These are phyloP conservation scores for Parazoanthus darwini DNA, from an alignment of 92 coral and sea anemone species.

Conservation along the genomic window DNA sequence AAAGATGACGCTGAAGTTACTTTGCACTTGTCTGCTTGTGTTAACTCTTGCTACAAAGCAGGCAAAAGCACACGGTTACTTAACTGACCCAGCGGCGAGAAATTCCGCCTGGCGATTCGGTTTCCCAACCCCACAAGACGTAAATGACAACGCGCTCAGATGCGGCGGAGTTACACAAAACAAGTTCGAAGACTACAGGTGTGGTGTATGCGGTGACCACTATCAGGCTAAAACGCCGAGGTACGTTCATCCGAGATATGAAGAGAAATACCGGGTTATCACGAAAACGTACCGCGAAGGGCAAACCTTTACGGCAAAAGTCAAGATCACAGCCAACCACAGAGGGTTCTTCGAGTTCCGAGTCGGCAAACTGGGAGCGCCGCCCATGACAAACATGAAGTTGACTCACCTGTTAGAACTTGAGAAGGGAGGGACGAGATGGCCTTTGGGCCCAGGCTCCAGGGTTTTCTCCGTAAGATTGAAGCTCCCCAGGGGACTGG, in stretches of 20 bases:
- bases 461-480: constrained; percentile 53
- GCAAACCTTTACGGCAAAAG: background rate
- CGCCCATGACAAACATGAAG: constrained; percentile 78
- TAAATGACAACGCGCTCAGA: background rate
- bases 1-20: background rate
- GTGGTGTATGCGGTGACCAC: constrained; percentile 37
- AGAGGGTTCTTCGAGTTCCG: constrained; percentile 77
- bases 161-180: background rate
- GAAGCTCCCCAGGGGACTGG: constrained; percentile 70
- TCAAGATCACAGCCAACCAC: constrained; percentile 81
- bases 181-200: background rate
- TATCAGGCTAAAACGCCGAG: background rate
- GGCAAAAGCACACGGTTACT: background rate
- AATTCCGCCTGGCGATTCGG: constrained; percentile 1
- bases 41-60: background rate
- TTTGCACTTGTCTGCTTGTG: background rate
- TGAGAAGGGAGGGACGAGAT: constrained; percentile 54
- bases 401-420: constrained; percentile 62
- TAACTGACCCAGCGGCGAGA: background rate
- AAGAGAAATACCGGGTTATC: background rate
- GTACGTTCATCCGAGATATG: background rate
- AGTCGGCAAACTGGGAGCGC: constrained; percentile 67
- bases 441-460: constrained; percentile 29
- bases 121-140: background rate
- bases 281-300: constrained; percentile 4